A percentile compares a stretch with the other conserved stretches of the same genome.
Conservation (phyloP, 2,888 invertebrate species). For the Leptopilina syphax region DNA sequence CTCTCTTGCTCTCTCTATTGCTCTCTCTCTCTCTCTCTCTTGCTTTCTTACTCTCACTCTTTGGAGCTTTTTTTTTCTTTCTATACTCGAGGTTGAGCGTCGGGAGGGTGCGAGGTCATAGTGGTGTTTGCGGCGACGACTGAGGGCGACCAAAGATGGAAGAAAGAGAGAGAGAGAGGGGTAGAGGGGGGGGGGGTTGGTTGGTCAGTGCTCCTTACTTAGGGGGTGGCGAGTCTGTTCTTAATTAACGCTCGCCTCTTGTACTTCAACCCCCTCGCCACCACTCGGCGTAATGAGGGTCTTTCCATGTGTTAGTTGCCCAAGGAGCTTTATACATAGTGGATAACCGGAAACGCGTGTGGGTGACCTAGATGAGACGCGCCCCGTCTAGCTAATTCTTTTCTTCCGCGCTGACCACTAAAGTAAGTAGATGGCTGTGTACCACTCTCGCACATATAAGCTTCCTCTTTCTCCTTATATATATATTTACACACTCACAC, state of each 20-base stretch:
- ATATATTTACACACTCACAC: not conserved
- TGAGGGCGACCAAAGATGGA: conserved; percentile 56
- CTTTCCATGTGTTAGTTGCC: conserved; percentile 64
- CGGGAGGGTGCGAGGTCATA: conserved; percentile 61
- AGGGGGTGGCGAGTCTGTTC: conserved; percentile 76
- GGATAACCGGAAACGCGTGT: conserved; percentile 62
- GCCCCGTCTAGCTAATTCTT: conserved; percentile 76
- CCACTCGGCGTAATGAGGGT: conserved; percentile 73
- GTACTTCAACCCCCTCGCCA: conserved; percentile 72
- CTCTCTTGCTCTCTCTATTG: not conserved
- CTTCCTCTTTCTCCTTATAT: conserved; percentile 50
- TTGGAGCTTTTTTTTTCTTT: not conserved
- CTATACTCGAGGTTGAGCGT: conserved; percentile 53
- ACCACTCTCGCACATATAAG: conserved; percentile 56
- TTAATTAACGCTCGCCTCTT: conserved; percentile 76
- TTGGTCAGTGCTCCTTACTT: conserved; percentile 76
- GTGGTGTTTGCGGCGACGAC: conserved; percentile 54
- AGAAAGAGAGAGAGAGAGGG: conserved; percentile 26
- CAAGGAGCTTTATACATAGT: conserved; percentile 56
- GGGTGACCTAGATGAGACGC: conserved; percentile 75
- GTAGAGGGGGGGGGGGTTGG: conserved; percentile 49
- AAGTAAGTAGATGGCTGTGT: conserved; percentile 75
- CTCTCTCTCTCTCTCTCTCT: not conserved
- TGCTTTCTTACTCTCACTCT: too few relatives aligned
- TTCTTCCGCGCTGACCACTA: conserved; percentile 74